Evolutionary conservation across 23 tunicate genomes (phyloP).

Genomic region (Ascidia mentula): DNA sequence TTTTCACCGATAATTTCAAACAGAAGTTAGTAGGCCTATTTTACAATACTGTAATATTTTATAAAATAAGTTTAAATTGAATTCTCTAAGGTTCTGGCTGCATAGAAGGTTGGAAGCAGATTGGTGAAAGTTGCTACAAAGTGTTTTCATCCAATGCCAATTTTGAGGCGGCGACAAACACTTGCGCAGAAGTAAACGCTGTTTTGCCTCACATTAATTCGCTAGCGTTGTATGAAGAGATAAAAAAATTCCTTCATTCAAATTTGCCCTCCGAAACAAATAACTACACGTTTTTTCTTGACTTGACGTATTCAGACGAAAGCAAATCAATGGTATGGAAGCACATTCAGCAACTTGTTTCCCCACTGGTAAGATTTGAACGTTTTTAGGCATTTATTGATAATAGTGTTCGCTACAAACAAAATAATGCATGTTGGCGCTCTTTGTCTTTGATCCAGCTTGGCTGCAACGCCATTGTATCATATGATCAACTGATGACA

Average conservation of each 20-base stretch:
- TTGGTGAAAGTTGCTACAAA: conserved; percentile 17
- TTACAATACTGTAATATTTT: no score
- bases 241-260: not conserved
- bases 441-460: no score
- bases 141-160: not conserved
- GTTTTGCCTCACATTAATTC: not conserved
- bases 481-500: no score
- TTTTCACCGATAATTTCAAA: no score
- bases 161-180: not conserved
- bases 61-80: no score
- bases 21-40: no score
- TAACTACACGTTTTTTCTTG: not conserved
- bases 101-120: conserved; percentile 8
- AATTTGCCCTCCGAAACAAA: not conserved
- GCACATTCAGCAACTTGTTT: not conserved
- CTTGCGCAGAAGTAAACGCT: not conserved
- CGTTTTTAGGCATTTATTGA: no score
- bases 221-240: not conserved
- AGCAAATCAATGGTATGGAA: not conserved
- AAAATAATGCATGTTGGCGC: no score
- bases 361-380: no score
- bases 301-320: not conserved
- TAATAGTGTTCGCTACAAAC: no score
- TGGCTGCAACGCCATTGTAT: no score
- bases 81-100: conserved; percentile 10